Base-by-base conservation (phyloP, 2,797 vertebrate species). In the Crocidura indochinensis region DNA sequence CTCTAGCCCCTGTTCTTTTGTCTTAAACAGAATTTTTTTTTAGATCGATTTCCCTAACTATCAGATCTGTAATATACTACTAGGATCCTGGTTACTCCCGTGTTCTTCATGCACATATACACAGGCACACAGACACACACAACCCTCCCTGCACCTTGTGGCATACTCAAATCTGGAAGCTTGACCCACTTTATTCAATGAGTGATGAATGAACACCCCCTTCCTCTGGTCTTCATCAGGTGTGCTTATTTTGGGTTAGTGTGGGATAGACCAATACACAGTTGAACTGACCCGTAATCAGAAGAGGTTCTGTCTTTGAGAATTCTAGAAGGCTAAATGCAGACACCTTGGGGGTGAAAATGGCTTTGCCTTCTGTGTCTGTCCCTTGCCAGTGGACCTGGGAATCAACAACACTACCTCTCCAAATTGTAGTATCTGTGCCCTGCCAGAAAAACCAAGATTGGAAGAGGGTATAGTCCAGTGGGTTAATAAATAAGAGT, bases 261-360 rank as follows among this genome's bases (percentile, higher is more conserved):
- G 4, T 85, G n/a, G 86, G 64, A 24, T 73, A 38, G 38, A 53
- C 31, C 62, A 31, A 76, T 8, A 22, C 27, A 1, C 11, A 68
- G 56, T 85, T 84, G 78, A 44, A 49, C 44, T 82, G 78, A 56
- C 20, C 51, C 72, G 1, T n/a, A 20, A 19, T 56, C 68, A 56
- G 26, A 47, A 19, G 68, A 89, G 53, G 24, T 69, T 68, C 27
- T 53, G 6, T 88, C 67, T 79, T 64, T 79, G 81, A 15, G 65
- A 51, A 75, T 86, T 27, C 38, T n/a, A 31, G 49, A 64, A 71
- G 22, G 49, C 44, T 10, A 22, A 9, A 11, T 74, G 9, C 3
- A 27, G 51, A 88, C 82, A 31, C 11, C 6, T 6, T n/a, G 74
- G 67, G 67, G 49, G 26, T 74, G 74, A 60, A 7, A 9, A 24